Percentiles rank a stretch among this genome's conserved stretches.
Evolutionary conservation across 2,888 invertebrate genomes (phyloP).

Genomic region (Rhagonycha lutea): DNA sequence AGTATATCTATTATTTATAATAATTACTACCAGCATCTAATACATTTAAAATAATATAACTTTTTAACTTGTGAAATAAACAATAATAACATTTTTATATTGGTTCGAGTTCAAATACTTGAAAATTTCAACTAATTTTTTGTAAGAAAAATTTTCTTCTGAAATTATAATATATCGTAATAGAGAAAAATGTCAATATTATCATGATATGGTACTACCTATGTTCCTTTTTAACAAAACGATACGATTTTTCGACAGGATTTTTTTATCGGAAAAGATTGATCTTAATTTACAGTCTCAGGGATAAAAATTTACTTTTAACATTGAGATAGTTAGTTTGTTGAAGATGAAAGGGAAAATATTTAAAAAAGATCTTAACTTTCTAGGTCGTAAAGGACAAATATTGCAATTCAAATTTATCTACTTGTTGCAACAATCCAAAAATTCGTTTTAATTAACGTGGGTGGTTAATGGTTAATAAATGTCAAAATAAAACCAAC

Average conservation of each 20-base stretch:
- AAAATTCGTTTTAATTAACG: not conserved
- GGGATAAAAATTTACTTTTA: not conserved
- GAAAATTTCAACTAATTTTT: too few relatives aligned
- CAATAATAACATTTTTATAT: too few relatives aligned
- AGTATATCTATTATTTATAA: too few relatives aligned
- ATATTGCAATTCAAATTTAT: not conserved
- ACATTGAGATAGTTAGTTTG: not conserved
- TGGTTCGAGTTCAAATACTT: too few relatives aligned
- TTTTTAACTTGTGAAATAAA: too few relatives aligned
- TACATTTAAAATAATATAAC: too few relatives aligned
- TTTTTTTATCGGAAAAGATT: not conserved
- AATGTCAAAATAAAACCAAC: constrained; percentile 31
- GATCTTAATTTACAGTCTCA: not conserved
- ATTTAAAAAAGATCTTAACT: not conserved
- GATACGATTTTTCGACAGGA: not conserved
- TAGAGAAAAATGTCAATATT: too few relatives aligned
- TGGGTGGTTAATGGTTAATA: constrained; percentile 29
- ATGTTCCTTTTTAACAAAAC: not conserved
- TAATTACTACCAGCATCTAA: too few relatives aligned
- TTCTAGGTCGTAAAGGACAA: not conserved
- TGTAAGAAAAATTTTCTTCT: too few relatives aligned
- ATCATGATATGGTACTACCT: too few relatives aligned
- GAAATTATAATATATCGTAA: too few relatives aligned
- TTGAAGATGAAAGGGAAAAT: not conserved
- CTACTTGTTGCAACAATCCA: not conserved